These are phyloP conservation scores for Aselliscus stoliczkanus DNA, from an alignment of 2,797 vertebrate genomes.

Conservation along the genomic window DNA sequence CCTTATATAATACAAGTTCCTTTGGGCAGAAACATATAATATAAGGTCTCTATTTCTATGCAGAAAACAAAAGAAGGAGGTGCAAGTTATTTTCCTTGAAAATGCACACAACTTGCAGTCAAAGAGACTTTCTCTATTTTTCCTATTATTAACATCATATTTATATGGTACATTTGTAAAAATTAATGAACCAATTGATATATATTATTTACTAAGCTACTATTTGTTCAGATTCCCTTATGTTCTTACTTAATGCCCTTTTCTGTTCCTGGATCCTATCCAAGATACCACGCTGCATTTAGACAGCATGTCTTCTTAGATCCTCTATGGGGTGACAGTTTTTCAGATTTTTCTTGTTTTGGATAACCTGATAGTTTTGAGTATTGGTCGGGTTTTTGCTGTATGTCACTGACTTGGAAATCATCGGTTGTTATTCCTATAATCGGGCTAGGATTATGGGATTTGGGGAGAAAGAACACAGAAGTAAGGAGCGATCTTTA, in stretches of 20 bases:
- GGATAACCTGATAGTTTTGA: not conserved
- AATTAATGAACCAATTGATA: not conserved
- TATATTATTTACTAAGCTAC: not conserved
- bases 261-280: not conserved
- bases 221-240: not conserved
- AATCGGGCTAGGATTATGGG: not conserved
- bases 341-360: not conserved
- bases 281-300: not conserved
- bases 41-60: not conserved
- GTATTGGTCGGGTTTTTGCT: not conserved
- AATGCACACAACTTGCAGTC: not conserved
- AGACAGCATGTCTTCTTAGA: not conserved
- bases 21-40: not conserved
- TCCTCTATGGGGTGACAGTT: not conserved
- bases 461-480: not conserved
- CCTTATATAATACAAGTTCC: not conserved
- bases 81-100: not conserved
- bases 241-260: not conserved
- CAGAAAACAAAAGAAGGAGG: not conserved
- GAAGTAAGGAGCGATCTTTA: not conserved
- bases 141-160: not conserved
- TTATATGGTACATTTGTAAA: not conserved
- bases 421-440: not conserved
- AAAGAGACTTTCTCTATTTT: not conserved
- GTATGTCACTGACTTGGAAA: not conserved